Base-by-base conservation (phyloP, 2,797 vertebrate species). In the Streptopelia turtur region DNA sequence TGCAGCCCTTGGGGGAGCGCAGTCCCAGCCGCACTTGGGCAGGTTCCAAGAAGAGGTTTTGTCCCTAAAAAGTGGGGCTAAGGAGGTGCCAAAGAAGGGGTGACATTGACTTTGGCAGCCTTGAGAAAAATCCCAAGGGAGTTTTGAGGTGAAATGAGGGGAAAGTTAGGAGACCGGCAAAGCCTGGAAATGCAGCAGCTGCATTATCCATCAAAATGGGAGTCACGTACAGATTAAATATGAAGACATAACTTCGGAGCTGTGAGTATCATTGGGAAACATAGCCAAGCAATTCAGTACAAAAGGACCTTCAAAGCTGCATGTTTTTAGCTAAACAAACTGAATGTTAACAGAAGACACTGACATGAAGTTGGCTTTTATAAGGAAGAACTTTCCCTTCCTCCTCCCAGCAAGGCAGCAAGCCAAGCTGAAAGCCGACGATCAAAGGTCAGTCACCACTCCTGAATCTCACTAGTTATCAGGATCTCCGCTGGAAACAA, bases 381-480 rank as follows among this genome's bases (percentile, higher is more conserved):
- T 39, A 83, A 83, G 91, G 83, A 91, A 94, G 93, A 97, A 68
- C 70, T 93, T 95, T 90, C 71, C 91, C 68, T 90, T 95, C 94
- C 90, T 91, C 75, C 85, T 87, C 84, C 59, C 75, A 57, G 71
- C 85, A 56, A 8, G 95, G 95, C 95, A 94, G 66, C 57, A 10
- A 70, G 95, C 93, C 96, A 93, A 77, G 93, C 71, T 63, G 88
- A 93, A 94, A 92, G 95, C 80, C 3, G 6, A 77, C 80, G 95
- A 94, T 70, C 93, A 94, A 96, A 97, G 95, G 95, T 95, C 95
- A 94, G 66, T 57, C 75, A 31, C 86, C 4, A 5, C 93, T 92
- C 80, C 94, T 53, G 72, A 94, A 79, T 76, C 91, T 94, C 85
- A 43, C 60, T 84, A 70, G 87, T 93, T 95, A 94, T 91, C 95